Evolutionary conservation across 2,888 invertebrate genomes (phyloP).

Genomic region (Nemoura dubitans): DNA sequence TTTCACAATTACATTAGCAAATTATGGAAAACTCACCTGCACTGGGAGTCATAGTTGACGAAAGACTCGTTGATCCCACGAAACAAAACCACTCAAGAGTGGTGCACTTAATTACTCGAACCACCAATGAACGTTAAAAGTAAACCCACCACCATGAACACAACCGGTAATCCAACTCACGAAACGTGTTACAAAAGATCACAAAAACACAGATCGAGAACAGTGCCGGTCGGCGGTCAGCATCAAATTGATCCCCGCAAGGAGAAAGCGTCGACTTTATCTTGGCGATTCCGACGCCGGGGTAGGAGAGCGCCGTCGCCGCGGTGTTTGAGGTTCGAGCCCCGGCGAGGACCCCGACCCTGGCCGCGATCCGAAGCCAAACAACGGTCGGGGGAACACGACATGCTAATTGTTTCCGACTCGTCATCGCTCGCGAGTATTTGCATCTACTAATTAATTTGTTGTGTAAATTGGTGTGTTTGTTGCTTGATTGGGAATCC

Average conservation of each 20-base stretch:
- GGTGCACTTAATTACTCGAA: neutral
- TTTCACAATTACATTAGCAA: too few relatives aligned
- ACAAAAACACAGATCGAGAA: too few relatives aligned
- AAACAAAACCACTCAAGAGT: neutral
- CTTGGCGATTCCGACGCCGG: neutral
- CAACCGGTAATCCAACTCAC: neutral
- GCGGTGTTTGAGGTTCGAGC: neutral
- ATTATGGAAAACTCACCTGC: neutral
- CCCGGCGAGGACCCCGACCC: neutral
- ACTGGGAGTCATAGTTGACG: neutral
- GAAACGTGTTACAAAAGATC: neutral
- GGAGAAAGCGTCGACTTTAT: neutral
- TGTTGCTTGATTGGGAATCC: neutral
- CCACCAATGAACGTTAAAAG: neutral
- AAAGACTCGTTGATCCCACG: neutral
- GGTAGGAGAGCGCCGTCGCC: too few relatives aligned
- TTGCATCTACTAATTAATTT: too few relatives aligned
- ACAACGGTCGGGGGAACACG: neutral
- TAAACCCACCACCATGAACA: neutral
- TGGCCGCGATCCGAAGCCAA: neutral
- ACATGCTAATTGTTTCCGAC: too few relatives aligned
- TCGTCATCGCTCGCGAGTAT: too few relatives aligned
- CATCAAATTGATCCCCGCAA: neutral
- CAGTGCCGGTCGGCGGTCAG: neutral
- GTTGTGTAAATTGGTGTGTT: neutral